Evolutionary conservation across 2,888 invertebrate genomes (phyloP), one percentile per base, ranked within the genome.

Genomic region (Rhagonycha fulva): DNA sequence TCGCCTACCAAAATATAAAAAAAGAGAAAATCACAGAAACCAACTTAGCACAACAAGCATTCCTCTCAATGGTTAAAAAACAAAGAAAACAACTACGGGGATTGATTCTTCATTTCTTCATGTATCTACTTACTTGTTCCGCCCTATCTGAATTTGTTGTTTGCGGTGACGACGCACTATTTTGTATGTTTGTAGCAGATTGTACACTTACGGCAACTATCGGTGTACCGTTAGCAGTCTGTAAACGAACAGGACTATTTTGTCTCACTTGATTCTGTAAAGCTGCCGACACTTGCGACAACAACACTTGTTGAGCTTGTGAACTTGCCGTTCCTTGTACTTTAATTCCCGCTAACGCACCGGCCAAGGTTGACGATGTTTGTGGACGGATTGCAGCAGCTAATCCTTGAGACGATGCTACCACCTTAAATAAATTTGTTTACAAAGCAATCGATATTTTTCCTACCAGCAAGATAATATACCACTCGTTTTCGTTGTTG

Each of bases 211-310:
- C 85, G 72, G 86, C 87, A 71, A 85, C 89, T 0, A 89, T 88
- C 19, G 87, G 83, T 9, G 71, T 75, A 7, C 79, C 77, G 70
- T 87, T 83, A 73, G 89, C 89, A 23, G 91, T 89, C 85, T 92
- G 90, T 78, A 92, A 88, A 70, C 91, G 89, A 26, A 92, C 92
- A 75, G 91, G 93, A 84, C 91, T 92, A 79, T 88, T 89, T 81
- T 91, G 91, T 2, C 91, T 86, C 32, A 88, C 86, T 86, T 89
- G 91, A 83, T 88, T 90, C 86, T 79, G 90, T 81, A 88, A 90
- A 76, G 87, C 90, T 81, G 90, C 90, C 14, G 90, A 89, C 68
- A 89, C 89, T 82, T 91, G 91, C 19, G 89, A 90, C 67, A 91
- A 86, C 9, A 91, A 82, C 79, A 90, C 90, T 78, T 91, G 91